Evolutionary conservation across 2,888 invertebrate genomes (phyloP).

Genomic region (Tipula confusa): DNA sequence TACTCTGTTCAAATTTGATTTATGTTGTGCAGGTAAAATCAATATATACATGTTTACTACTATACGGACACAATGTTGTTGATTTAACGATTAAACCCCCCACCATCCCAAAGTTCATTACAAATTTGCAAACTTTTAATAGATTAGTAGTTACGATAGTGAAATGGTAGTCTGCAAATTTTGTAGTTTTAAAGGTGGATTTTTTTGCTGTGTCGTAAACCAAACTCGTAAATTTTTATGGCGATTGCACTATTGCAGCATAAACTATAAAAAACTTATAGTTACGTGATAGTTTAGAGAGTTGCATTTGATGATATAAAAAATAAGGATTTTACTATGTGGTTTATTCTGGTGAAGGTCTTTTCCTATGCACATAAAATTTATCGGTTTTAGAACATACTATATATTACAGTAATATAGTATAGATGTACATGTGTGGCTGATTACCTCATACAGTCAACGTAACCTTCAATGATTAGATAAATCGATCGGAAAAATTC

Average conservation of each 20-base stretch:
- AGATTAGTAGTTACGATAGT: neutral
- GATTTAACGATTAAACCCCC: neutral
- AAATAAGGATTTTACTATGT: neutral
- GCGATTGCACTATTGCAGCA: neutral
- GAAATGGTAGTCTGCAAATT: neutral
- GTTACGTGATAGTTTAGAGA: neutral
- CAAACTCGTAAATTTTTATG: neutral
- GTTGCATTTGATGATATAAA: neutral
- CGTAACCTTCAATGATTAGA: too few species aligned
- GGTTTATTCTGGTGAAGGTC: neutral
- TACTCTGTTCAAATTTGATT: neutral
- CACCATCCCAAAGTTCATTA: neutral
- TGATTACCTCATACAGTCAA: too few species aligned
- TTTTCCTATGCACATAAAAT: neutral
- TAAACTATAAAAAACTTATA: neutral
- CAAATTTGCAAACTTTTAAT: neutral
- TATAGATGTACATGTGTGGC: too few species aligned
- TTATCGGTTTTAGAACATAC: neutral
- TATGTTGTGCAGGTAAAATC: neutral
- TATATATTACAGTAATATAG: too few species aligned
- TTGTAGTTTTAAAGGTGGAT: neutral
- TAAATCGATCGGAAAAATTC: too few species aligned
- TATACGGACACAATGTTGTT: neutral
- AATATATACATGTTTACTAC: neutral
- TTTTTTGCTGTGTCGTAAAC: neutral